phyloP scores from a whole-genome alignment of 2,888 invertebrate genomes.

The Eulithis prunata region DNA sequence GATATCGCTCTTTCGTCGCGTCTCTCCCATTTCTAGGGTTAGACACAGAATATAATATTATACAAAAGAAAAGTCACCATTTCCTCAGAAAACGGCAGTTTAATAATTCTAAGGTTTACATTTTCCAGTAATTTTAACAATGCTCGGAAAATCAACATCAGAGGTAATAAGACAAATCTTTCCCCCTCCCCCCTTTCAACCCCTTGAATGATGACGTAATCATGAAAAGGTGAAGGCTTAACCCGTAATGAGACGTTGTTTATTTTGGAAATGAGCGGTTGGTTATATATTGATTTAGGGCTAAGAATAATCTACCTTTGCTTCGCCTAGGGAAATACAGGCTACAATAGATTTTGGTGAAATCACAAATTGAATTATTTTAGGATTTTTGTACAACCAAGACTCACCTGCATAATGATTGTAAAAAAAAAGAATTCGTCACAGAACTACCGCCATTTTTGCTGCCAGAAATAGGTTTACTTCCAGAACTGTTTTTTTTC shows the following conservation, averaged over 20 bases:
- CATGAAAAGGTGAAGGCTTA: conserved; percentile 8
- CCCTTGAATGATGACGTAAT: conserved; percentile 22
- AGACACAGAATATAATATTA: not conserved
- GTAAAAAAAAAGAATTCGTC: no score
- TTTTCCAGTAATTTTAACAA: conserved; percentile 3
- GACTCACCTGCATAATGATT: no score
- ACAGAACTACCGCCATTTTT: no score
- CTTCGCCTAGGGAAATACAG: conserved; percentile 1
- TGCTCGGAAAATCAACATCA: conserved; percentile 21
- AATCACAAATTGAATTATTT: not conserved
- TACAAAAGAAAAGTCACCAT: not conserved
- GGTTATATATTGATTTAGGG: conserved; percentile 24
- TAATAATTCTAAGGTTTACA: conserved; percentile 3
- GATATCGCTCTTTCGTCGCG: not conserved
- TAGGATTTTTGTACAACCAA: not conserved
- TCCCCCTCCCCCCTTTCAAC: not conserved
- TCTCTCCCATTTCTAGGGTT: not conserved
- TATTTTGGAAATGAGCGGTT: conserved; percentile 21
- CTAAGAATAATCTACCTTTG: not conserved
- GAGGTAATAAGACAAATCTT: conserved; percentile 8
- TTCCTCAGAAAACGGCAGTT: not conserved
- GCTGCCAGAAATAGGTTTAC: not conserved
- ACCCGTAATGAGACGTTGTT: conserved; percentile 19
- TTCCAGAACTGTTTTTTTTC: no score
- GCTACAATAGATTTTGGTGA: not conserved